Percentiles rank a stretch among this genome's conserved stretches.
Conservation (phyloP, 2,113 vertebrate genomes). For the Sterna hirundo region DNA sequence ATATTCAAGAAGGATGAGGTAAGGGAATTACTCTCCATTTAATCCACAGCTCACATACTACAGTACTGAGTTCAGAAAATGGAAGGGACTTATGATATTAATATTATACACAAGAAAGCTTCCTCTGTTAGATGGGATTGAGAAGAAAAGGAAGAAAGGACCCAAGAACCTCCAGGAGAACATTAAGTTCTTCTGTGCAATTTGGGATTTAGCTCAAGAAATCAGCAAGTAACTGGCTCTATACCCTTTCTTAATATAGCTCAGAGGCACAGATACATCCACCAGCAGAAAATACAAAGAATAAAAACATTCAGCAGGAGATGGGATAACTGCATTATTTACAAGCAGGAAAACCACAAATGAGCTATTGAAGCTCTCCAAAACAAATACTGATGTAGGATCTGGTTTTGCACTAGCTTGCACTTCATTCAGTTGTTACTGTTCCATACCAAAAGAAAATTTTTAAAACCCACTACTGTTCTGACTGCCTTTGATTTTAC, state of each 20-base stretch:
- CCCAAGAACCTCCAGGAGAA: background rate
- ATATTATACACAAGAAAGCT: background rate
- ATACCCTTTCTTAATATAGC: background rate
- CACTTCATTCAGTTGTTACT: background rate
- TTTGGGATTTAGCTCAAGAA: background rate
- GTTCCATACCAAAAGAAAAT: background rate
- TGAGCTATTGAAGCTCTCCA: slow-evolving; percentile 1
- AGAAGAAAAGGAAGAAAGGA: background rate
- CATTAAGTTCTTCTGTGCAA: background rate
- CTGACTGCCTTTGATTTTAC: background rate
- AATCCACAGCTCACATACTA: background rate
- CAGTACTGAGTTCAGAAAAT: background rate
- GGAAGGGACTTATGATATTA: background rate
- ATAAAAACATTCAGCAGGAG: background rate
- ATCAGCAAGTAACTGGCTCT: background rate
- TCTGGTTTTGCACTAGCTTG: background rate
- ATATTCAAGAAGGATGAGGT: background rate
- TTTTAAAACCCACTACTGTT: background rate
- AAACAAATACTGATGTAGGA: slow-evolving; percentile 23
- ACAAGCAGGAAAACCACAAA: slow-evolving; percentile 54
- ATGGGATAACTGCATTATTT: slow-evolving; percentile 23
- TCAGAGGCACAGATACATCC: background rate
- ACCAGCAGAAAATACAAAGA: background rate
- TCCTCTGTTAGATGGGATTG: background rate
- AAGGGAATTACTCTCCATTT: background rate